Percentiles rank a stretch among this genome's conserved stretches.
Conservation (phyloP, 1,140 invertebrate species). For the Pseudomyrmex cubaensis region DNA sequence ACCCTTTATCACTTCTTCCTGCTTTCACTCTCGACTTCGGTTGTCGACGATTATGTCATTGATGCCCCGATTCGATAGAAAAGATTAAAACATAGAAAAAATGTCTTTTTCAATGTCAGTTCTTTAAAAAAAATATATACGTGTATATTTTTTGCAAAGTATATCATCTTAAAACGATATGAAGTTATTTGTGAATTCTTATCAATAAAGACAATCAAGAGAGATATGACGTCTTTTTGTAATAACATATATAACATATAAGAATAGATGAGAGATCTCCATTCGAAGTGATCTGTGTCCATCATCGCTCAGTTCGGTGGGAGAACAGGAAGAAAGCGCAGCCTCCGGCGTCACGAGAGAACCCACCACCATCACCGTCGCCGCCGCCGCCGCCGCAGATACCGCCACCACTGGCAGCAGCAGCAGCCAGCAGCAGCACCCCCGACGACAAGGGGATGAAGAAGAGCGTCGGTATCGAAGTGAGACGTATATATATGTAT, state of each 20-base stretch:
- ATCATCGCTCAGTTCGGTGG: slow-evolving; percentile 51
- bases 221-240: neutral
- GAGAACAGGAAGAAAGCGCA: slow-evolving; percentile 72
- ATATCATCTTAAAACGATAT: slow-evolving; percentile 9
- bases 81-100: neutral
- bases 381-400: slow-evolving; percentile 32
- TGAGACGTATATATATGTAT: slow-evolving; percentile 76
- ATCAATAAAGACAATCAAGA: neutral
- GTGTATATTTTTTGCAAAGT: neutral
- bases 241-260: neutral
- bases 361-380: slow-evolving; percentile 23
- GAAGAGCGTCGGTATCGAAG: slow-evolving; percentile 76
- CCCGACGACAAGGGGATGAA: slow-evolving; percentile 77
- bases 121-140: neutral
- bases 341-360: slow-evolving; percentile 61
- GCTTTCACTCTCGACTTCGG: neutral
- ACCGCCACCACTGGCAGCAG: slow-evolving; percentile 55
- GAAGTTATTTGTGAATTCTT: neutral
- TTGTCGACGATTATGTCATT: slow-evolving; percentile 20
- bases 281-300: slow-evolving; percentile 32
- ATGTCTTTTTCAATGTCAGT: neutral
- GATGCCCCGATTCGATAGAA: neutral
- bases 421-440: slow-evolving; percentile 63
- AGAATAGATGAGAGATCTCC: neutral
- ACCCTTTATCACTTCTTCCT: slow-evolving; percentile 15